phyloP scores from a whole-genome alignment of 1,140 invertebrate species.

The Drosophila obscura region DNA sequence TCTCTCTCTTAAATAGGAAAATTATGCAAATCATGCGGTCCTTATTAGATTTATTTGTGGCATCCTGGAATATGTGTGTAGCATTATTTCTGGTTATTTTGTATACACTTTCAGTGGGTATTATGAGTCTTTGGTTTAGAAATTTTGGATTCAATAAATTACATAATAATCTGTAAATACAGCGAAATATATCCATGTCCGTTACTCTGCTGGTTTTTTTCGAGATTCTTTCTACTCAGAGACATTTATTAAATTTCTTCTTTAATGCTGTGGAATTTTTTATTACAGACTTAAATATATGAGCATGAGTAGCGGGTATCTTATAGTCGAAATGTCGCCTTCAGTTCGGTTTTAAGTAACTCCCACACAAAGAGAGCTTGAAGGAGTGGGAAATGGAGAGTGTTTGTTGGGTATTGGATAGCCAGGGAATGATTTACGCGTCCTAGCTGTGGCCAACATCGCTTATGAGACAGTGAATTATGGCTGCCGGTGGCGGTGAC shows the following conservation, averaged over 20 bases:
- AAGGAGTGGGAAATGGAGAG: neutral
- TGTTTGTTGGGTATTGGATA: slow-evolving; percentile 42
- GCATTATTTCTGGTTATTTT: too few species aligned
- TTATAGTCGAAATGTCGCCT: too few species aligned
- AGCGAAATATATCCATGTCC: neutral
- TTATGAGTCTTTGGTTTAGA: too few species aligned
- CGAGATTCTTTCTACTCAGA: slow-evolving; percentile 1
- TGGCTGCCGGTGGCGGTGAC: slow-evolving; percentile 59
- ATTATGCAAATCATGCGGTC: slow-evolving; percentile 80
- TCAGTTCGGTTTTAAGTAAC: slow-evolving; percentile 59
- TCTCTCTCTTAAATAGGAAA: slow-evolving; percentile 69
- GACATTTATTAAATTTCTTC: slow-evolving; percentile 6
- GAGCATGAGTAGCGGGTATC: too few species aligned
- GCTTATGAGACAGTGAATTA: slow-evolving; percentile 74
- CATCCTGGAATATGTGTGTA: slow-evolving; percentile 47
- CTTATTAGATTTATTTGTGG: slow-evolving; percentile 81
- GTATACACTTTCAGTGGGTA: too few species aligned
- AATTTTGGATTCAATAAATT: too few species aligned
- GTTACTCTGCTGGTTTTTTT: slow-evolving; percentile 19
- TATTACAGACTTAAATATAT: too few species aligned
- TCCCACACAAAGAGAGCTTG: slow-evolving; percentile 23
- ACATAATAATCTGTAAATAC: too few species aligned
- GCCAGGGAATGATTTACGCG: slow-evolving; percentile 70
- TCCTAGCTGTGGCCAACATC: slow-evolving; percentile 39
- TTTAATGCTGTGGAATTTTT: too few species aligned